Base-by-base conservation (phyloP, 2,888 invertebrate species). In the Trichogramma evanescens region DNA sequence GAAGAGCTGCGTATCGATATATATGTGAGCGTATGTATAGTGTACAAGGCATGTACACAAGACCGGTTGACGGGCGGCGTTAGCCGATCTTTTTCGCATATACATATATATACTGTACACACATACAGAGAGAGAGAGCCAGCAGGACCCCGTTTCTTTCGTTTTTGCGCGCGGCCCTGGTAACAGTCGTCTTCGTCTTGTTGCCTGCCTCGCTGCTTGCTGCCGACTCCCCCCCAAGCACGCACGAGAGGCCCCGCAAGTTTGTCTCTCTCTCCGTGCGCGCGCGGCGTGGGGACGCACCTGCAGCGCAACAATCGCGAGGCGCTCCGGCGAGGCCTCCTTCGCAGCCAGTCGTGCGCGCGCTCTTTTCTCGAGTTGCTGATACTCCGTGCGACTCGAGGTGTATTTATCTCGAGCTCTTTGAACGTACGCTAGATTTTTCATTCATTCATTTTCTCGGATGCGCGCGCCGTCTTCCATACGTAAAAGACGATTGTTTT, bases 1-100 rank as follows among this genome's bases (percentile, higher is more conserved):
- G 59, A 65, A 65, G 55, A 65, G 66, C 63, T 39, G 53, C 59
- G 55, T 41, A 59, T 63, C 61, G 58, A 2, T 26, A 26, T 26
- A 26, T 59, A 63, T 65, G 62, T 65, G 66, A 62, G 5, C 26
- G 62, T 65, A 63, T 67, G 65, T 26, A 26, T 26, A 26, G 26
- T 26, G 26, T 26, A 26, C 26, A 26, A 26, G 26, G 26, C 26
- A 26, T 26, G 26, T 26, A 26, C 26, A 26, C 26, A 26, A 26
- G 62, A 62, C 62, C 62, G 62, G 62, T 59, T 54, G 54, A 9
- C 48, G 46, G 52, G 54, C 40, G 53, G 56, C 40, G 50, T 52
- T 38, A 45, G 58, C 52, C 58, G 56, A 13, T 9, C 9, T 46
- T n/a, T 5, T n/a, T 5, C 48, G 48, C 26, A 48, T 10, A 10